Evolutionary conservation across 2,888 invertebrate genomes (phyloP), one percentile per base, ranked within the genome.

Genomic region (Hetaerina titia): DNA sequence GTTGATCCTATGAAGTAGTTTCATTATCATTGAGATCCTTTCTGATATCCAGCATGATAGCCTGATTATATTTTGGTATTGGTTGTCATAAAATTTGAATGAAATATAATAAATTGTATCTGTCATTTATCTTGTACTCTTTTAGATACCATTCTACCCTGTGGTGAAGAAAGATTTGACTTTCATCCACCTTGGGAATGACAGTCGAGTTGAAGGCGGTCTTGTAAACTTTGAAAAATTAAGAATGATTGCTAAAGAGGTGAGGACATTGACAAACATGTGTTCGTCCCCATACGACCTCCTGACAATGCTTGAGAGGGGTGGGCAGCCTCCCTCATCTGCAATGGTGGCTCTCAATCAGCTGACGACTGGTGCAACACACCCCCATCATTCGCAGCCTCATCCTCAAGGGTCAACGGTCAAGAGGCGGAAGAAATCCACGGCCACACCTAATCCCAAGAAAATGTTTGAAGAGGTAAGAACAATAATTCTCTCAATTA

Each of bases 161-260:
- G 98, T 99, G 89, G 99, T 99, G 13, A 98, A 98, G 96, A 99
- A 99, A 97, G 99, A 99, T 97, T 97, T 99, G 96, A 99, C 99
- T 15, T 99, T 99, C 96, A 99, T 99, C 96, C 99, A 99, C 97
- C 97, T 99, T 96, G 99, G 99, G 74, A 99, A 99, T 97, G 99
- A 99, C 96, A 98, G 99, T 0, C 97, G 98, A 96, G 98, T 99
- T 8, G 99, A 99, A 96, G 98, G 98, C 95, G 98, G 98, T 95
- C 97, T 99, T 96, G 98, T 99, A 0, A 99, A 99, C 97, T 99
- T 99, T 96, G 99, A 99, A 97, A 99, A 99, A 96, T 97, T 99
- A 95, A 97, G 99, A 96, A 99, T 99, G 99, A 99, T 99, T 95
- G 99, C 99, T 94, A 99, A 99, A 97, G 99, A 99, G 97, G 98